These are phyloP conservation scores for Thalassophryne amazonica DNA, from an alignment of 2,797 vertebrate genomes.

Conservation along the genomic window DNA sequence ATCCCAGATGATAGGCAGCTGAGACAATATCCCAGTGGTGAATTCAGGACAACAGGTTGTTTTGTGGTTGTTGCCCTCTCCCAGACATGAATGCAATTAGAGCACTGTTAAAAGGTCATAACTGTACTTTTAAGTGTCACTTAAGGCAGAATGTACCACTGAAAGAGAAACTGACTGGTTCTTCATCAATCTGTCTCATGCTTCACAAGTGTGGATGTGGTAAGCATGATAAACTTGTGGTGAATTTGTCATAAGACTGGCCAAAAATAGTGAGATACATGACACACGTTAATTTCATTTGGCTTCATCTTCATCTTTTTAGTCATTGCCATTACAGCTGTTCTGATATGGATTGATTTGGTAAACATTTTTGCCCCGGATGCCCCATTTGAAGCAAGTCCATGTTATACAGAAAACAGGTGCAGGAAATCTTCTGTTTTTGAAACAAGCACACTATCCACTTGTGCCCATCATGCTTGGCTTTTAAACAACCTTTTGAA, in stretches of 20 bases:
- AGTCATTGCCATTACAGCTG: no score
- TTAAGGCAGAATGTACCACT: constrained; percentile 70
- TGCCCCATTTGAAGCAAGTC: no score
- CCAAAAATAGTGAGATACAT: constrained; percentile 42
- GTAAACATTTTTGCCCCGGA: no score
- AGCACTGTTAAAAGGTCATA: constrained; percentile 78
- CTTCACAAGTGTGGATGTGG: constrained; percentile 35
- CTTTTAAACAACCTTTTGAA: no score
- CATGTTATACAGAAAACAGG: no score
- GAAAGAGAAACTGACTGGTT: constrained; percentile 63
- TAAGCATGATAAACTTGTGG: constrained; percentile 52
- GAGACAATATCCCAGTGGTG: constrained; percentile 73
- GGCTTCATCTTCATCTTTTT: no score
- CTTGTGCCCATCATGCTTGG: no score
- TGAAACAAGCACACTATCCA: no score
- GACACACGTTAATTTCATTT: no score
- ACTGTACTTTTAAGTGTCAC: constrained; percentile 68
- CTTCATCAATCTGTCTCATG: constrained; percentile 39
- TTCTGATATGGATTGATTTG: no score
- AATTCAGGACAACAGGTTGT: constrained; percentile 69
- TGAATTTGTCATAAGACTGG: constrained; percentile 43
- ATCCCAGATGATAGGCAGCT: constrained; percentile 76
- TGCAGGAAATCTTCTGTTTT: no score
- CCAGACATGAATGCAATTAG: constrained; percentile 82
- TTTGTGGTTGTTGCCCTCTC: constrained; percentile 71